Evolutionary conservation across 2,797 vertebrate genomes (phyloP).

Genomic region (Ptychobarbus kaznakovi): DNA sequence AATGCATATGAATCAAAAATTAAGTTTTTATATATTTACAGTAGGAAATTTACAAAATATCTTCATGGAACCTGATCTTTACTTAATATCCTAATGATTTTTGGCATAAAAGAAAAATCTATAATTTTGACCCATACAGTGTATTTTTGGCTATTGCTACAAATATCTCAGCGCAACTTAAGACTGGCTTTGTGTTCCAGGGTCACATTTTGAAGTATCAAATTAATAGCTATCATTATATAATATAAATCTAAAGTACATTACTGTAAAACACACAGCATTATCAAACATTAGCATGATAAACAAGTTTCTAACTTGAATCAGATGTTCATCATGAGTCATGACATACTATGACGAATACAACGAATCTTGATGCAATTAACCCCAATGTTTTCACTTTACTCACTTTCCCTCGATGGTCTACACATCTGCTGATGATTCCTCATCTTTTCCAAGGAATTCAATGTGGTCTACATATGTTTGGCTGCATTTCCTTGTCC

Average conservation of each 20-base stretch:
- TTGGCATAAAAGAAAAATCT: too few species aligned
- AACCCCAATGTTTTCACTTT: conserved; percentile 45
- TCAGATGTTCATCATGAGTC: neutral
- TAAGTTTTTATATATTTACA: too few species aligned
- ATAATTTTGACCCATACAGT: too few species aligned
- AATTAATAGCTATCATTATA: neutral
- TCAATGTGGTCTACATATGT: conserved; percentile 62
- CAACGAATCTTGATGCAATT: conserved; percentile 15
- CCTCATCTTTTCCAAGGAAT: conserved; percentile 39
- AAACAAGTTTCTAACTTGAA: neutral
- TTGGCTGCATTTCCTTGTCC: conserved; percentile 41
- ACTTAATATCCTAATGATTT: too few species aligned
- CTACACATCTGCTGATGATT: conserved; percentile 52
- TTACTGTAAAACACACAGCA: neutral
- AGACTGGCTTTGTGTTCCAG: too few species aligned
- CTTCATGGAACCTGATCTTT: too few species aligned
- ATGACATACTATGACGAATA: neutral
- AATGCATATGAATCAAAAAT: too few species aligned
- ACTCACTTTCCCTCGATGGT: conserved; percentile 33
- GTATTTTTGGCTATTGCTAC: too few species aligned
- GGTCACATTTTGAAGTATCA: neutral
- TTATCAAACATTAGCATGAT: neutral
- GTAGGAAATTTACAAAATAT: too few species aligned
- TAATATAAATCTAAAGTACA: neutral
- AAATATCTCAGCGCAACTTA: too few species aligned